Percentiles rank a stretch among this genome's conserved stretches.
These are phyloP conservation scores for Styela clava DNA, from an alignment of 23 tunicate species.

Conservation along the genomic window DNA sequence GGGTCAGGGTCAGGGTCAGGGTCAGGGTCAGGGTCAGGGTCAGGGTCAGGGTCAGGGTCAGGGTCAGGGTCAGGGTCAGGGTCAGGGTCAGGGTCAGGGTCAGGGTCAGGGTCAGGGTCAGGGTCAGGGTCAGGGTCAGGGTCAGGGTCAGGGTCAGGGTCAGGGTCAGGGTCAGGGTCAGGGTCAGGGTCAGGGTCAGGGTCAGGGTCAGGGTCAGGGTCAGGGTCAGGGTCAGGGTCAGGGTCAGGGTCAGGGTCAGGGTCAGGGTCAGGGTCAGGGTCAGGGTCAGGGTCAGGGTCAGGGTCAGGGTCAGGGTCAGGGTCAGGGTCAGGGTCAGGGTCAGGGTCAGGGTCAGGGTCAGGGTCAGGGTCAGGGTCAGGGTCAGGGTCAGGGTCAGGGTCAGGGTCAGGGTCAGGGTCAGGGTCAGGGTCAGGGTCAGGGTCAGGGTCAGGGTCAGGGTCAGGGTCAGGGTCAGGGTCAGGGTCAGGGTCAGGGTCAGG, in stretches of 20 bases:
- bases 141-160: slow-evolving; percentile 17
- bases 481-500: slow-evolving; percentile 83
- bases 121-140: slow-evolving; percentile 33
- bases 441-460: slow-evolving; percentile 68
- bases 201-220: slow-evolving; percentile 13
- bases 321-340: slow-evolving; percentile 72
- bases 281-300: slow-evolving; percentile 13
- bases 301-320: slow-evolving; percentile 64
- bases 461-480: slow-evolving; percentile 76
- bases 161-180: slow-evolving; percentile 8
- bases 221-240: slow-evolving; percentile 17
- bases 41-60: slow-evolving; percentile 31
- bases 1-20: slow-evolving; percentile 38
- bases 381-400: slow-evolving; percentile 86
- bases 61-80: slow-evolving; percentile 32
- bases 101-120: slow-evolving; percentile 32
- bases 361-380: slow-evolving; percentile 90
- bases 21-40: slow-evolving; percentile 49
- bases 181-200: slow-evolving; percentile 14
- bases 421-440: slow-evolving; percentile 77
- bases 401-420: slow-evolving; percentile 75
- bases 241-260: slow-evolving; percentile 49
- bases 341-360: slow-evolving; percentile 88
- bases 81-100: slow-evolving; percentile 32
- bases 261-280: slow-evolving; percentile 68